Conservation (phyloP, 2,113 vertebrate genomes). For the Paedocypris sp. region DNA sequence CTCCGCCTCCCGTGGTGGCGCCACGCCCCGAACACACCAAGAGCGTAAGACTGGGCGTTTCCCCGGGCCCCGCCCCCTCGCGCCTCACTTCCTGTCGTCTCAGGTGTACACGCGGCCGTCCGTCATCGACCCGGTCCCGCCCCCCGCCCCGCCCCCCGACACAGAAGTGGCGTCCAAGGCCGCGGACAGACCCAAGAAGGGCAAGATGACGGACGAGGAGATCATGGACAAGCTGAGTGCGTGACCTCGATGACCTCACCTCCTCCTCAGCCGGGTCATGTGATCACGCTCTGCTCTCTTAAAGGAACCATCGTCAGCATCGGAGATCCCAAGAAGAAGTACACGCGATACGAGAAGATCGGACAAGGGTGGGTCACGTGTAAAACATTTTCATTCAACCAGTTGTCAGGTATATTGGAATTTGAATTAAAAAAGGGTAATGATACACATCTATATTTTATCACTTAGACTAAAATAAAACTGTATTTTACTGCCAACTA, state of each 20-base stretch:
- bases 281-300: not conserved
- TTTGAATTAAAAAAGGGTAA: too few species aligned
- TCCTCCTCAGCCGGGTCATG: not conserved
- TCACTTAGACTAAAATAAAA: too few species aligned
- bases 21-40: constrained; percentile 94
- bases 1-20: constrained; percentile 81
- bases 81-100: too few species aligned
- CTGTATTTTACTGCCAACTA: too few species aligned
- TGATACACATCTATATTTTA: too few species aligned
- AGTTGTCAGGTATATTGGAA: too few species aligned
- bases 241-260: constrained; percentile 10
- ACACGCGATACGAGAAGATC: constrained; percentile 93
- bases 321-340: constrained; percentile 97
- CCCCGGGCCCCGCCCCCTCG: too few species aligned
- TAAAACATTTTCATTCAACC: too few species aligned
- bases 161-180: constrained; percentile 70
- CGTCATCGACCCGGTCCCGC: constrained; percentile 86
- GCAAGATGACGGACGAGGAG: constrained; percentile 95
- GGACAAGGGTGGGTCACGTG: constrained; percentile 89
- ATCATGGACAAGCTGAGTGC: constrained; percentile 97
- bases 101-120: constrained; percentile 85
- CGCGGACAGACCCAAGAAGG: constrained; percentile 81
- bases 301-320: constrained; percentile 92
- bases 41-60: constrained; percentile 87
- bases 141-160: constrained; percentile 62